These are phyloP conservation scores for Struthidea cinerea DNA, from an alignment of 2,113 vertebrate genomes.

Conservation along the genomic window DNA sequence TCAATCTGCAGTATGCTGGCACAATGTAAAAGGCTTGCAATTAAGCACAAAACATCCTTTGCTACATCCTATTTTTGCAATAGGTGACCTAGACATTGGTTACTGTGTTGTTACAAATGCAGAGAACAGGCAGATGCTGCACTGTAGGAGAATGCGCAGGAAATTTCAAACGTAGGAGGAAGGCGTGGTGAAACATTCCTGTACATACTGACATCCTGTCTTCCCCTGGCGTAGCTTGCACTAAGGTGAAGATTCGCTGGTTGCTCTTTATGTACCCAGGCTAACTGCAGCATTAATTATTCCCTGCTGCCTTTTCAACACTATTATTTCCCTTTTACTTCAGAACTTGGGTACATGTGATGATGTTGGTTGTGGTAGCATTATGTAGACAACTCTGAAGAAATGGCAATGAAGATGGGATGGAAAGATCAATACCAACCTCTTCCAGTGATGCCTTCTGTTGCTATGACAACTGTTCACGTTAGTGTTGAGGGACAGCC, in stretches of 20 bases:
- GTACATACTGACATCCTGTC: background rate
- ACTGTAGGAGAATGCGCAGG: background rate
- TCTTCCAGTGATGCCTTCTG: background rate
- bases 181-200: background rate
- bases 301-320: background rate
- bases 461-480: constrained; percentile 31
- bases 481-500: background rate
- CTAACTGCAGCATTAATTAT: background rate
- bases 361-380: background rate
- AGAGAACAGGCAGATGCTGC: background rate
- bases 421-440: constrained; percentile 3
- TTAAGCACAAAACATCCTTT: background rate
- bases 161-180: background rate
- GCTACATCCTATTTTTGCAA: background rate
- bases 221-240: background rate
- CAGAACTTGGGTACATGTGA: background rate
- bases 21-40: background rate
- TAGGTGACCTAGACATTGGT: background rate
- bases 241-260: background rate
- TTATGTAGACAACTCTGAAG: background rate
- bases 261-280: background rate
- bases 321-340: background rate
- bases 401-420: background rate
- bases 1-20: background rate
- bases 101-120: background rate